phyloP scores from a whole-genome alignment of 2,797 vertebrate genomes.

The Pelodytes ibericus region DNA sequence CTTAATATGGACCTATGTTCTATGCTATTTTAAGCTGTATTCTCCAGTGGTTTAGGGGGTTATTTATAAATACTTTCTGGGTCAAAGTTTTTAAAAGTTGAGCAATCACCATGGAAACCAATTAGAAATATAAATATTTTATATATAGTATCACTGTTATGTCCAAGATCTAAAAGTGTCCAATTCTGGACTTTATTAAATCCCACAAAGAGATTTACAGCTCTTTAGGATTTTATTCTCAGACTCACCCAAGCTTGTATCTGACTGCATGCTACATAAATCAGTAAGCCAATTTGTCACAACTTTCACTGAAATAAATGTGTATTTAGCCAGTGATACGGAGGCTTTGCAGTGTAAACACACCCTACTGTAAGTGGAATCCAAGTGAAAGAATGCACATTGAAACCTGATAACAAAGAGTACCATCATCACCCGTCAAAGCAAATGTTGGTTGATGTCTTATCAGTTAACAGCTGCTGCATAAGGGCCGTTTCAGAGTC shows the following conservation, averaged over 20 bases:
- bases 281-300: constrained; percentile 2
- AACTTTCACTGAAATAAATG: constrained; percentile 35
- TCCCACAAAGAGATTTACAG: not conserved
- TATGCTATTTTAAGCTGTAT: no score
- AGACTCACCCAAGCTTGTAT: not conserved
- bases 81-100: no score
- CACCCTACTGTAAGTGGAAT: not conserved
- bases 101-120: no score
- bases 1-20: no score
- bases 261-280: not conserved
- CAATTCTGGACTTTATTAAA: no score
- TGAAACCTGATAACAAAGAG: constrained; percentile 10
- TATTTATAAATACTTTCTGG: no score
- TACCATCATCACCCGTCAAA: constrained; percentile 27
- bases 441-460: constrained; percentile 16
- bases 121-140: no score
- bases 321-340: constrained; percentile 17
- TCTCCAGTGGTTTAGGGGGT: no score
- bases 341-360: constrained; percentile 23
- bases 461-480: constrained; percentile 16
- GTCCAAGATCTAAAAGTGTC: no score
- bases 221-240: not conserved
- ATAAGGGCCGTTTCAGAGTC: not conserved
- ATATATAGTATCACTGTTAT: no score
- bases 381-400: constrained; percentile 23